Evolutionary conservation across 1,140 invertebrate genomes (phyloP).

Genomic region (Paracyclopina nana): DNA sequence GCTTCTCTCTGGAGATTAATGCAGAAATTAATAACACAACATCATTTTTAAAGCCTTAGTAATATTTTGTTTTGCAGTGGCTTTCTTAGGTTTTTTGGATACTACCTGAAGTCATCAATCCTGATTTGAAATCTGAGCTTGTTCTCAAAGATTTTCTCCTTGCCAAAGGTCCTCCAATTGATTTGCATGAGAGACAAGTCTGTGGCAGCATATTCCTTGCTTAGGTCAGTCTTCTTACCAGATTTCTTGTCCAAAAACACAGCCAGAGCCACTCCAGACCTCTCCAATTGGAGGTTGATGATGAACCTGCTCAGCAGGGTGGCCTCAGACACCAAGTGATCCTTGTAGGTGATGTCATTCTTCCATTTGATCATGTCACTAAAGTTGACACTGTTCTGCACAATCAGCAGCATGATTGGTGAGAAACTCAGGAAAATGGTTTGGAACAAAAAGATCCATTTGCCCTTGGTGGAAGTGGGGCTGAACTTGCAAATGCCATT

Average conservation of each 20-base stretch:
- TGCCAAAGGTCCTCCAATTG: slow-evolving; percentile 15
- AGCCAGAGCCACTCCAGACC: background rate
- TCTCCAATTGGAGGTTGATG: background rate
- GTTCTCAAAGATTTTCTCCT: slow-evolving; percentile 18
- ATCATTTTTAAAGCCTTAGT: too few species aligned
- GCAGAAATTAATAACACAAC: too few species aligned
- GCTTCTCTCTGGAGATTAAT: too few species aligned
- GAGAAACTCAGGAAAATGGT: background rate
- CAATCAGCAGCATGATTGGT: background rate
- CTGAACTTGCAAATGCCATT: slow-evolving; percentile 2
- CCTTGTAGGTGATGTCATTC: background rate
- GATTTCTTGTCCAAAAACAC: background rate
- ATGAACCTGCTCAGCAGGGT: background rate
- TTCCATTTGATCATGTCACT: background rate
- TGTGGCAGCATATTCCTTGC: background rate
- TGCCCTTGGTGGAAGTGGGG: slow-evolving; percentile 3
- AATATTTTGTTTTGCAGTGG: too few species aligned
- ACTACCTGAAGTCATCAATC: slow-evolving; percentile 20
- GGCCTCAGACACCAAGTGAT: background rate
- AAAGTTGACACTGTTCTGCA: background rate
- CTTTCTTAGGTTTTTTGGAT: too few species aligned
- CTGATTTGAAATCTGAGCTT: slow-evolving; percentile 21
- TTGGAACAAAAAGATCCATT: background rate
- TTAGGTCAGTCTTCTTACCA: background rate
- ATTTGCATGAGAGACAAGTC: background rate